Base-by-base conservation (phyloP, 1,140 invertebrate species). In the Aphelenchoides fujianensis region DNA sequence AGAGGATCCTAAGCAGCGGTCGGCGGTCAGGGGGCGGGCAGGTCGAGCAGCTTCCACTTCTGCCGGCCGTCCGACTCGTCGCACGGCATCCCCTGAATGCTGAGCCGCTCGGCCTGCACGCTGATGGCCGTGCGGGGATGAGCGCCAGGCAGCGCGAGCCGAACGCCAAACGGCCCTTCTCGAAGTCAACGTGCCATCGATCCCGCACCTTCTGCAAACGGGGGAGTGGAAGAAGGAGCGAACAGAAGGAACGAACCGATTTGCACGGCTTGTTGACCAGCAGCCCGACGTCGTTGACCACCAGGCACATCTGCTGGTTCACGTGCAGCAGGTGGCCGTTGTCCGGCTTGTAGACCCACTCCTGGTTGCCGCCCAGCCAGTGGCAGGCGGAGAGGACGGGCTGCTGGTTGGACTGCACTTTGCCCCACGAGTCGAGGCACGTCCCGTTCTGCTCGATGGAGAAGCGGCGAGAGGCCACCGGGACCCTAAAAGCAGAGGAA, bases 311-410 rank as follows among this genome's bases (percentile, higher is more conserved):
- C 37, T 19, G 1, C 36, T n/a, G 27, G 37, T 61, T 61, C n/a
- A 34, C 57, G 37, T 61, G 57, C 57, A 30, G n/a, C n/a, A 61
- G 57, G n/a, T n/a, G 16, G 57, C 57, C 57, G 16, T 16, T 61
- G 2, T 61, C 57, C 57, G n/a, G n/a, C 37, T 35, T 35, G 23
- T 30, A 72, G 57, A 71, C 48, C 30, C 63, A 80, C 36, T 77
- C 63, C 54, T 97, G 95, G 87, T 97, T 97, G 57, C 94, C 94
- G 68, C 95, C 94, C 9, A 92, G 91, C 76, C 92, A 90, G 86
- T 98, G 95, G 85, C 95, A 98, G 12, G 90, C 90, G 86, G 94
- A 97, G 76, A 97, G 88, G 84, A 92, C 93, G 52, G 96, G 89
- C 35, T 89, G 91, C 64, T 92, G 92, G 82, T 92, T 92, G 9